A percentile compares a stretch with the other conserved stretches of the same genome.
Evolutionary conservation across 2,797 vertebrate species (phyloP).

Genomic region (Spondyliosoma cantharus): DNA sequence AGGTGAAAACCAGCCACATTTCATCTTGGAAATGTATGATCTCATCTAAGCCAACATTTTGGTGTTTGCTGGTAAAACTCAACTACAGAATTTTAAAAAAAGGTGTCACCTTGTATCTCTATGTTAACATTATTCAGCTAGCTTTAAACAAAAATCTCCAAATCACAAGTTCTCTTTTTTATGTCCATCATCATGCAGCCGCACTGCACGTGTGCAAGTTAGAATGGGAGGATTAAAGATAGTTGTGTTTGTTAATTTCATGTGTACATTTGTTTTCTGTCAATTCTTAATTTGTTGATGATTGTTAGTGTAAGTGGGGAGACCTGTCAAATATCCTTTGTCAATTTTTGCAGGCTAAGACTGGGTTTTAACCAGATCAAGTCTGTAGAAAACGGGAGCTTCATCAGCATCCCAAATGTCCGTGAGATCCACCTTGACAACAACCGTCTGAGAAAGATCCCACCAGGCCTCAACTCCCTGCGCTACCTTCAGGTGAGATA

Average conservation of each 20-base stretch:
- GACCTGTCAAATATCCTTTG: neutral
- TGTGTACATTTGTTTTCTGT: neutral
- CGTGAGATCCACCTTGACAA: conserved; percentile 94
- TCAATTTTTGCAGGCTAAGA: conserved; percentile 86
- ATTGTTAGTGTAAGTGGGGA: neutral
- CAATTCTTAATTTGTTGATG: neutral
- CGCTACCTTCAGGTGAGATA: conserved; percentile 92
- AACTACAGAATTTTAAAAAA: no score
- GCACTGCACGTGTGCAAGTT: neutral
- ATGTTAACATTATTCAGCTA: no score
- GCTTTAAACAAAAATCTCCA: no score
- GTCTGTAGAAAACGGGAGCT: conserved; percentile 94
- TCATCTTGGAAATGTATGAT: neutral
- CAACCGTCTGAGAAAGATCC: conserved; percentile 94
- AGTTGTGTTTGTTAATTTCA: neutral
- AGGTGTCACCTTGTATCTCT: no score
- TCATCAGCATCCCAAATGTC: conserved; percentile 88
- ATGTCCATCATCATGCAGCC: neutral
- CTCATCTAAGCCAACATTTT: neutral
- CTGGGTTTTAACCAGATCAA: conserved; percentile 95
- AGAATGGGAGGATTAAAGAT: conserved; percentile 10
- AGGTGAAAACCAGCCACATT: conserved; percentile 82
- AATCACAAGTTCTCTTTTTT: neutral
- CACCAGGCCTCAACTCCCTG: conserved; percentile 89
- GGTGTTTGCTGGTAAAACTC: no score